Evolutionary conservation across 1,140 invertebrate species (phyloP).

Genomic region (Portunus trituberculatus): DNA sequence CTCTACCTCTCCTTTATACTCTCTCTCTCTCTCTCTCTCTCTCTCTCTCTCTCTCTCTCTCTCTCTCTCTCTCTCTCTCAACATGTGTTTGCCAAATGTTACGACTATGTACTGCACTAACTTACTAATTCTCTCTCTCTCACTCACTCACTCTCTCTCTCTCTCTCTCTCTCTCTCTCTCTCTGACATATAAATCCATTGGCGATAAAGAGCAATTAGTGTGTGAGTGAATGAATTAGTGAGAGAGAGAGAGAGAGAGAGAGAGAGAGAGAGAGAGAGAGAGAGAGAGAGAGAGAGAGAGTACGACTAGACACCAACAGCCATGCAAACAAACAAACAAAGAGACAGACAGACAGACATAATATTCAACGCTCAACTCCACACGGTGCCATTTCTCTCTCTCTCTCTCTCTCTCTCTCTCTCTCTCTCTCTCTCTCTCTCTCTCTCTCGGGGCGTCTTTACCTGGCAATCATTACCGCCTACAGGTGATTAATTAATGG

Average conservation of each 20-base stretch:
- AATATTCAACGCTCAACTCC: no score
- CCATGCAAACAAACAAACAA: no score
- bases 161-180: slow-evolving; percentile 2
- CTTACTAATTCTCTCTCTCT: not conserved
- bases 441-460: not conserved
- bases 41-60: not conserved
- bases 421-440: slow-evolving; percentile 17
- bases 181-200: not conserved
- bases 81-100: not conserved
- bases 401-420: not conserved
- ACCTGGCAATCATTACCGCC: not conserved
- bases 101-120: not conserved
- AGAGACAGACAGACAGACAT: no score
- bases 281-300: no score
- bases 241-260: not conserved
- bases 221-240: not conserved
- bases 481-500: not conserved
- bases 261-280: no score
- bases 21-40: not conserved
- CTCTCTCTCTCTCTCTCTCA: not conserved
- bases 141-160: not conserved
- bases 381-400: not conserved
- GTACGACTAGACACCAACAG: no score
- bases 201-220: not conserved
- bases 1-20: not conserved